Base-by-base conservation (phyloP, 2,113 vertebrate genomes). In the Poecilia latipinna region DNA sequence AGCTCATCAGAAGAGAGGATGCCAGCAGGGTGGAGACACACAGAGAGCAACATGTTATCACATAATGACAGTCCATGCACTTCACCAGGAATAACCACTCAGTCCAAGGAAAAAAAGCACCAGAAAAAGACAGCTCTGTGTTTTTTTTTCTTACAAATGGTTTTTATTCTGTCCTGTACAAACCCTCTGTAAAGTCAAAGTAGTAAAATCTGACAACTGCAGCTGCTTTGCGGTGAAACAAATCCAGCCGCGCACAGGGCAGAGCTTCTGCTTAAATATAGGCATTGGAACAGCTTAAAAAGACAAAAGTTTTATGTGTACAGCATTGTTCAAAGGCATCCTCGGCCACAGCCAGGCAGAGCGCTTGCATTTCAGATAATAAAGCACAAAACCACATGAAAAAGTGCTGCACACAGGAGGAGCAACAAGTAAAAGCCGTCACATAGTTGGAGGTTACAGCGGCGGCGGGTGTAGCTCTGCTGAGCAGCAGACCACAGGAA, bases 401-500 rank as follows among this genome's bases (percentile, higher is more conserved):
- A 77, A 82, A 70, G 61, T 57, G 73, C 88, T 80, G 75, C 75
- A 85, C 84, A 81, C 74, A 85, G 78, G 90, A 91, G 80, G 86
- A 90, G 79, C 81, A 79, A 91, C 87, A 87, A 90, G 89, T 87
- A 72, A 89, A 57, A 91, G 83, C 89, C 31, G 42, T 91, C 88
- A 91, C 85, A 89, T 75, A 88, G 80, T 75, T 68, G 76, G 86
- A 89, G 81, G 80, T 91, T 91, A 86, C 83, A 83, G 87, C 70
- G 89, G 90, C 91, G 86, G 89, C 87, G 66, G 79, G 75, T 90
- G 82, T 82, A 88, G 87, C 89, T 90, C 83, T 84, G 83, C 90
- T 88, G 76, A 86, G 70, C 83, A 84, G 79, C 73, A 84, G 83
- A 94, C 91, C 93, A 92, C 92, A 93, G 93, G 91, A 94, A 93